A percentile compares a stretch with the other conserved stretches of the same genome.
Evolutionary conservation across 2,797 vertebrate genomes (phyloP).

Genomic region (Huso huso): DNA sequence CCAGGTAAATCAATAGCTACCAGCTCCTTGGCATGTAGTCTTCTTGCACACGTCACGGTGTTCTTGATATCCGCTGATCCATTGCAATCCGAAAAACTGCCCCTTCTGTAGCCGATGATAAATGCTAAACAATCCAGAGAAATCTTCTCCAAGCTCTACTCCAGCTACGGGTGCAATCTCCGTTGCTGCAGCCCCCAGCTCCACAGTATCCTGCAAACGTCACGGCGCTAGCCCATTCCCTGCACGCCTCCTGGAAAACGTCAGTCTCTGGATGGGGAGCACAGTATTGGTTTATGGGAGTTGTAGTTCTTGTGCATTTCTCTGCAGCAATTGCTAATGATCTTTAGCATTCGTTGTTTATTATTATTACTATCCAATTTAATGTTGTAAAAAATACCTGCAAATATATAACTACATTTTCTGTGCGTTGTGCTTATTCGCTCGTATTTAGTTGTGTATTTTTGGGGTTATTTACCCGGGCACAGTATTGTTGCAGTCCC

Average conservation of each 20-base stretch:
- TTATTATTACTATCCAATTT: too few species aligned
- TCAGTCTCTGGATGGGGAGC: neutral
- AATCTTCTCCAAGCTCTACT: constrained; percentile 11
- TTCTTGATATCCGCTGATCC: constrained; percentile 5
- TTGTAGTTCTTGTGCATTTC: too few species aligned
- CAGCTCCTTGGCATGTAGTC: constrained; percentile 12
- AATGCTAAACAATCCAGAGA: neutral
- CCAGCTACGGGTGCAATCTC: constrained; percentile 22
- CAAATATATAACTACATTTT: too few species aligned
- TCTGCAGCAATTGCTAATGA: too few species aligned
- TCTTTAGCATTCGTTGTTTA: too few species aligned
- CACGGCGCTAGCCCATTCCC: constrained; percentile 39
- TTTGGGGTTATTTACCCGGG: too few species aligned
- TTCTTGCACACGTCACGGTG: neutral
- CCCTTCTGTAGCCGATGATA: neutral
- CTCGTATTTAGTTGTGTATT: too few species aligned
- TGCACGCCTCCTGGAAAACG: constrained; percentile 36
- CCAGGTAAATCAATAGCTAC: constrained; percentile 13
- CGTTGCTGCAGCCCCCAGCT: constrained; percentile 39
- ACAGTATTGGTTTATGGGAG: too few species aligned
- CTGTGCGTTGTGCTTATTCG: too few species aligned
- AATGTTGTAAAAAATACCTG: too few species aligned
- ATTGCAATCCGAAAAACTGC: neutral
- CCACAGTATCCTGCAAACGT: constrained; percentile 28
- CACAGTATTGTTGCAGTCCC: too few species aligned